A percentile compares a stretch with the other conserved stretches of the same genome.
These are phyloP conservation scores for Hoplodrina blanda DNA, from an alignment of 2,888 invertebrate species.

Conservation along the genomic window DNA sequence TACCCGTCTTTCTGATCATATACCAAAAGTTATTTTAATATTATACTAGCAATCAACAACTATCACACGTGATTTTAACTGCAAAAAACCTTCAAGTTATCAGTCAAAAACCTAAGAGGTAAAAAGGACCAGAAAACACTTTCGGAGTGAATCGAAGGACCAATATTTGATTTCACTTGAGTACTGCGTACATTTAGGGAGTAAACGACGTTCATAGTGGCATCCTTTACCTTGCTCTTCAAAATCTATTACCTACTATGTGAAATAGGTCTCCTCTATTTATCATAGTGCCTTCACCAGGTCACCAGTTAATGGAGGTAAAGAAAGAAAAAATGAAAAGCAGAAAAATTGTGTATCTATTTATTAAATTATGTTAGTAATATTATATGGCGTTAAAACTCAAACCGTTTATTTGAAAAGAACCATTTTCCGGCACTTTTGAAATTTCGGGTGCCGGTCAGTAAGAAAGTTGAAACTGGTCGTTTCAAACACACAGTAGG, in stretches of 20 bases:
- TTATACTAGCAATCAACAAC: not conserved
- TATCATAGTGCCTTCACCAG: not conserved
- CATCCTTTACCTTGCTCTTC: slow-evolving; percentile 45
- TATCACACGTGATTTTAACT: not conserved
- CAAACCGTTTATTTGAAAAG: no score
- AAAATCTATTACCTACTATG: slow-evolving; percentile 32
- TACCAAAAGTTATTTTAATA: no score
- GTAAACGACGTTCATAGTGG: slow-evolving; percentile 34
- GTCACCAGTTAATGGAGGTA: not conserved
- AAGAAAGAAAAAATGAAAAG: not conserved
- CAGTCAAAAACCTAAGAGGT: slow-evolving; percentile 7
- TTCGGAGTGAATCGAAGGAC: slow-evolving; percentile 15
- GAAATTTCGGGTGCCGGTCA: no score
- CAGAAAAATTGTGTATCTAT: no score
- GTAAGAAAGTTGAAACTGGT: no score
- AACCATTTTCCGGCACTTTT: no score
- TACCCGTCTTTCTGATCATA: no score
- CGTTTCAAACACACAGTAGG: no score
- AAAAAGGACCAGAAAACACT: slow-evolving; percentile 34
- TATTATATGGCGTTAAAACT: no score
- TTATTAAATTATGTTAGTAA: no score
- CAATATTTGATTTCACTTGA: slow-evolving; percentile 49
- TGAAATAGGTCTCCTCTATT: slow-evolving; percentile 23
- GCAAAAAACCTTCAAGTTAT: not conserved
- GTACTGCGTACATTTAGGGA: slow-evolving; percentile 20